Percentiles rank a stretch among this genome's conserved stretches.
Evolutionary conservation across 1,140 invertebrate genomes (phyloP).

Genomic region (Diplogasteroides magnus): DNA sequence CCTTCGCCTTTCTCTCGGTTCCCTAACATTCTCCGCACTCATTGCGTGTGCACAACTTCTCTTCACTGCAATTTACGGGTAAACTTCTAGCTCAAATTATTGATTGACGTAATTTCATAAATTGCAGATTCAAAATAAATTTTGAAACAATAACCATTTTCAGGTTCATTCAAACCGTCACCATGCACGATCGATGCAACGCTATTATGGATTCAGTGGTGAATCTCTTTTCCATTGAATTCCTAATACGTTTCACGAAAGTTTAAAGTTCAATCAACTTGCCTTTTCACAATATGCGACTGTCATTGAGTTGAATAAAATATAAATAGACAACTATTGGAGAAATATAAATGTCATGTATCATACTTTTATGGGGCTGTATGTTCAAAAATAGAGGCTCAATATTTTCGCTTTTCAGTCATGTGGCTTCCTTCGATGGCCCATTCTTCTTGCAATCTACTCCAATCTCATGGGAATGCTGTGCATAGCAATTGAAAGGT

Average conservation of each 20-base stretch:
- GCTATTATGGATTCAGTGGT: not conserved
- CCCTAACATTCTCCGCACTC: constrained; percentile 12
- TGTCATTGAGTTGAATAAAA: too few relatives aligned
- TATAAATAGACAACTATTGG: too few relatives aligned
- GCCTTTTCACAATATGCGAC: too few relatives aligned
- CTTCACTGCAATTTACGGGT: constrained; percentile 17
- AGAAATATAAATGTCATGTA: too few relatives aligned
- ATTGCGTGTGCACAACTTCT: constrained; percentile 22
- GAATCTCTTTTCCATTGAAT: too few relatives aligned
- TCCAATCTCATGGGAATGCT: constrained; percentile 20
- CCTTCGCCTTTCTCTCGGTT: constrained; percentile 17
- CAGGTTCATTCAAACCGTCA: not conserved
- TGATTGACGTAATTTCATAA: too few relatives aligned
- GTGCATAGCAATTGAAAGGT: constrained; percentile 17
- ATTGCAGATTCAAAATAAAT: not conserved
- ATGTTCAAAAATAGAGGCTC: too few relatives aligned
- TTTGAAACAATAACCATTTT: not conserved
- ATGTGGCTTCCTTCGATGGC: constrained; percentile 2
- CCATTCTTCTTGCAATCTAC: constrained; percentile 21
- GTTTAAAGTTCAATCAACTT: too few relatives aligned
- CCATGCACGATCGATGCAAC: not conserved
- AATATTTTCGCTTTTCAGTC: not conserved
- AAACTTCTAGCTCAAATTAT: constrained; percentile 1
- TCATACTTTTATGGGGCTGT: not conserved
- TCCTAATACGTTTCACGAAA: too few relatives aligned